These are phyloP conservation scores for Geococcyx californianus DNA, from an alignment of 2,113 vertebrate species.

Conservation along the genomic window DNA sequence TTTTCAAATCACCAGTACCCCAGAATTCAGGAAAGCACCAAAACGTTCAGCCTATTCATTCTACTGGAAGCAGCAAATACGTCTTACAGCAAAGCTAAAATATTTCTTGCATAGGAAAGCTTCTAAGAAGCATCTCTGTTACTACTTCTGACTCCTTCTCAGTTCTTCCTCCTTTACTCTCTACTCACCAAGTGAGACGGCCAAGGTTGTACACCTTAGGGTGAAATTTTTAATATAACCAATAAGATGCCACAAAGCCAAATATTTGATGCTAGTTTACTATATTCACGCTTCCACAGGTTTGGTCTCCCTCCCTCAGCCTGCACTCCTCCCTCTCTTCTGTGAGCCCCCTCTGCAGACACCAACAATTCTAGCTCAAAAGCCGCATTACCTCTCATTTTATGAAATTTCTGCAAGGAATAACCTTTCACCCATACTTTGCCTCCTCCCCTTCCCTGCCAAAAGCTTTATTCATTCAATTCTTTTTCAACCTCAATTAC, in stretches of 20 bases:
- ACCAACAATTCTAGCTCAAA: conserved; percentile 48
- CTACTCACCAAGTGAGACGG: neutral
- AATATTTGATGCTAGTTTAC: conserved; percentile 6
- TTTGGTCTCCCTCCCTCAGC: neutral
- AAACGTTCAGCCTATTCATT: neutral
- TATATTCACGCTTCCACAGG: neutral
- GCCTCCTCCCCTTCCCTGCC: conserved; percentile 49
- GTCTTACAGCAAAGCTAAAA: neutral
- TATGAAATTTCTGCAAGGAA: conserved; percentile 62
- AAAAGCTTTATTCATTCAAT: conserved; percentile 67
- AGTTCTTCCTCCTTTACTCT: neutral
- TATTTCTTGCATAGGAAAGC: neutral
- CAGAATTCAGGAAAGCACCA: neutral
- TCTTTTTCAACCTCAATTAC: conserved; percentile 68
- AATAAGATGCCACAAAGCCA: neutral
- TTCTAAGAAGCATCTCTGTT: neutral
- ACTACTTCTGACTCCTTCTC: neutral
- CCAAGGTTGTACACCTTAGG: neutral
- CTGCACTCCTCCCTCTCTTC: neutral
- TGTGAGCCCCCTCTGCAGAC: neutral
- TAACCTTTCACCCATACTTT: conserved; percentile 62
- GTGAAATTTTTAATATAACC: conserved; percentile 2
- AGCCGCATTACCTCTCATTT: conserved; percentile 63
- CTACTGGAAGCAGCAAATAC: neutral
- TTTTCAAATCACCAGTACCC: neutral